Evolutionary conservation across 2,113 vertebrate species (phyloP).

Genomic region (Syngnathus typhle): DNA sequence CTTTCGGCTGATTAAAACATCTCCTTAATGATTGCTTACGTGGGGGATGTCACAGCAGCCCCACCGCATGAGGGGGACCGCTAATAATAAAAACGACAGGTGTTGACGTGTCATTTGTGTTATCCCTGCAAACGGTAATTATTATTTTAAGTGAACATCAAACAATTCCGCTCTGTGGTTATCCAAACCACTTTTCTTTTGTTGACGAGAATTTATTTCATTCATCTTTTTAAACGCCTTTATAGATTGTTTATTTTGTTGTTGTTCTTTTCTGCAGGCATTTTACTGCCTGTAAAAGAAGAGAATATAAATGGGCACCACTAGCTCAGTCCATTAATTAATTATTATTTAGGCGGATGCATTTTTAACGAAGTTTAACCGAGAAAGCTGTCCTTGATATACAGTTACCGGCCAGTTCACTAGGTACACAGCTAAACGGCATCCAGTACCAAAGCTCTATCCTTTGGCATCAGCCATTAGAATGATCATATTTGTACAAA

Average conservation of each 20-base stretch:
- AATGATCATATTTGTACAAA: too few species aligned
- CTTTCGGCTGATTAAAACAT: conserved; percentile 8
- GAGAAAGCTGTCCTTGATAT: neutral
- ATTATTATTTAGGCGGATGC: neutral
- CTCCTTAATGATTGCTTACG: conserved; percentile 8
- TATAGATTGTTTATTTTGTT: too few species aligned
- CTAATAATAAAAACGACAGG: neutral
- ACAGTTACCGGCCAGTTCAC: neutral
- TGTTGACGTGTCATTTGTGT: neutral
- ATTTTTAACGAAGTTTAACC: conserved; percentile 1
- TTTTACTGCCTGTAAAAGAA: neutral
- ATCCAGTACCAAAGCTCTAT: neutral
- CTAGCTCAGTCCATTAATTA: neutral
- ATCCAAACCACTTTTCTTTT: neutral
- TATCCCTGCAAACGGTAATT: neutral
- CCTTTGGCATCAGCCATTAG: neutral
- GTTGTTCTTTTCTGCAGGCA: neutral
- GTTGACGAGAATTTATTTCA: neutral
- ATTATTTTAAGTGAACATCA: neutral
- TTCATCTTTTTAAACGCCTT: neutral
- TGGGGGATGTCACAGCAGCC: neutral
- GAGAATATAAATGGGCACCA: neutral
- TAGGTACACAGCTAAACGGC: neutral
- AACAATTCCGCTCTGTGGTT: neutral
- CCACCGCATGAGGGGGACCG: neutral